Conservation (phyloP, 2,113 vertebrate genomes). For the Prochilodus magdalenae region DNA sequence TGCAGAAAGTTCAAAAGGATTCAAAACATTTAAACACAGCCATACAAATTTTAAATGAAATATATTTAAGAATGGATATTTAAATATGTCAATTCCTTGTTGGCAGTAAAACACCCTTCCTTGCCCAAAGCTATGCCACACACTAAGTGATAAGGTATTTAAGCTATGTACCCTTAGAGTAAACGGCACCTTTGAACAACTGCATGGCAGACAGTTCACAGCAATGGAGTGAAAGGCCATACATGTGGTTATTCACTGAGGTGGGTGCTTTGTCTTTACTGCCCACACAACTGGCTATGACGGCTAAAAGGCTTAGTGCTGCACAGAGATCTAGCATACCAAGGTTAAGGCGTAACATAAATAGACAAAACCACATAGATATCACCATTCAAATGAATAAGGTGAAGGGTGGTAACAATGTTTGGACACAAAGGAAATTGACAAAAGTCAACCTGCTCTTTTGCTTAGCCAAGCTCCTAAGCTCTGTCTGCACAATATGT, state of each 20-base stretch:
- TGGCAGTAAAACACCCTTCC: too few species aligned
- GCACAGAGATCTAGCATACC: not conserved
- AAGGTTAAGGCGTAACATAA: not conserved
- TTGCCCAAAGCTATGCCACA: not conserved
- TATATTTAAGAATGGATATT: too few species aligned
- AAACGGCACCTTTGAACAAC: not conserved
- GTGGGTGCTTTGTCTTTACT: not conserved
- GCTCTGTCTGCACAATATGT: conserved; percentile 23
- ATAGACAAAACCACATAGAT: not conserved
- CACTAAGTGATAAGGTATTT: not conserved
- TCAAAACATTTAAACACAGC: too few species aligned
- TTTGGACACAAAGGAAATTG: conserved; percentile 19
- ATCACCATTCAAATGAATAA: not conserved
- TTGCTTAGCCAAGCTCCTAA: not conserved
- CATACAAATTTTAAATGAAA: too few species aligned
- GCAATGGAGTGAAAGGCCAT: not conserved
- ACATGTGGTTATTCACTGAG: not conserved
- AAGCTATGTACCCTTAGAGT: not conserved
- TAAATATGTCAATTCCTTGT: too few species aligned
- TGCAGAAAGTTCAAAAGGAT: too few species aligned
- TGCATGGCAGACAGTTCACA: not conserved
- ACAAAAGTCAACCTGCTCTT: not conserved
- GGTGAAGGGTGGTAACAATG: not conserved
- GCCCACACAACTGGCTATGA: not conserved
- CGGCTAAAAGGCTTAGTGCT: not conserved